Percentiles rank a stretch among this genome's conserved stretches.
Evolutionary conservation across 2,797 vertebrate genomes (phyloP).

Genomic region (Ctenopoma kingsleyae): DNA sequence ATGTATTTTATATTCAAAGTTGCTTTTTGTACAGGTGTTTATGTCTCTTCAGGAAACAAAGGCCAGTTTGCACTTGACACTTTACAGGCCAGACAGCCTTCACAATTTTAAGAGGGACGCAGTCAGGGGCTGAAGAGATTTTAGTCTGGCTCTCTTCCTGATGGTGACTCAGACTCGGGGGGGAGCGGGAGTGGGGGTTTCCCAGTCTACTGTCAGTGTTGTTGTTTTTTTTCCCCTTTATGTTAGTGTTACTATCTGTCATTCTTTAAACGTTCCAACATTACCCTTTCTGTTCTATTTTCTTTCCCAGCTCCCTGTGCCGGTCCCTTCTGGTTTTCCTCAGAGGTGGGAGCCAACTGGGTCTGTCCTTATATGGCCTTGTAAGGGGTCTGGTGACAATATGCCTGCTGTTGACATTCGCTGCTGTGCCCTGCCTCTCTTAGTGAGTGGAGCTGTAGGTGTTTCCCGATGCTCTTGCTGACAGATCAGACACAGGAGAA

Average conservation of each 20-base stretch:
- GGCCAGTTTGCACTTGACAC: slow-evolving; percentile 29
- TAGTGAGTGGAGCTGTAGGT: slow-evolving; percentile 51
- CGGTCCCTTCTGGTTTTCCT: slow-evolving; percentile 27
- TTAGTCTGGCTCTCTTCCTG: slow-evolving; percentile 75
- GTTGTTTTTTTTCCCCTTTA: slow-evolving; percentile 6
- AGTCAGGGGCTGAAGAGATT: slow-evolving; percentile 14
- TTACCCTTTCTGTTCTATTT: slow-evolving; percentile 23
- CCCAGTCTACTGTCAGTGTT: slow-evolving; percentile 39
- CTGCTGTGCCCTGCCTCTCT: slow-evolving; percentile 47
- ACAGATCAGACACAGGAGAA: slow-evolving; percentile 52
- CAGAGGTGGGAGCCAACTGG: slow-evolving; percentile 16
- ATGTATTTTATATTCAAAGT: neutral
- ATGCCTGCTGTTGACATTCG: slow-evolving; percentile 51
- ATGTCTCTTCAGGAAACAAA: slow-evolving; percentile 16
- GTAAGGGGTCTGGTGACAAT: slow-evolving; percentile 65
- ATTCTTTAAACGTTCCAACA: slow-evolving; percentile 51
- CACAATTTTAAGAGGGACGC: slow-evolving; percentile 45
- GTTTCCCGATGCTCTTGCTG: slow-evolving; percentile 61
- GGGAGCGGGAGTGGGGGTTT: slow-evolving; percentile 32
- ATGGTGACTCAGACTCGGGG: slow-evolving; percentile 57
- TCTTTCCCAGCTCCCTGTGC: neutral
- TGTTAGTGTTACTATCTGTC: slow-evolving; percentile 38
- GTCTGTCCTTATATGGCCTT: slow-evolving; percentile 74
- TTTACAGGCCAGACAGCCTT: slow-evolving; percentile 49
- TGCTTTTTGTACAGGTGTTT: slow-evolving; percentile 5